Percentiles rank a stretch among this genome's conserved stretches.
These are phyloP conservation scores for Todiramphus saurophagus DNA, from an alignment of 2,113 vertebrate species.

Conservation along the genomic window DNA sequence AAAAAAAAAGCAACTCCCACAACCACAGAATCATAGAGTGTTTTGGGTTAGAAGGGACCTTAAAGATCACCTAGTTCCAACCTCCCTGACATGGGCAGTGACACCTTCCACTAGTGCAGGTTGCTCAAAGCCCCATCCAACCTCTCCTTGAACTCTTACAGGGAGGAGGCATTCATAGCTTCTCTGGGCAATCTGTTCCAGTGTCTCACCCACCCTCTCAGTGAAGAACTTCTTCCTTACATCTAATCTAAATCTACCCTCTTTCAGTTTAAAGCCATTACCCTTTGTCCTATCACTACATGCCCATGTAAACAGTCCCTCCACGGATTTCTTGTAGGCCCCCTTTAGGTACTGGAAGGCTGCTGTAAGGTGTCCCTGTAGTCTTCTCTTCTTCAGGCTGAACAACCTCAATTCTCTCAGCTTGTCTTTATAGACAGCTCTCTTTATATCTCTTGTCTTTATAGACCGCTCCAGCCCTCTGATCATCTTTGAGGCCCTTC, in stretches of 20 bases:
- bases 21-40: neutral
- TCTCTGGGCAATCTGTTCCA: neutral
- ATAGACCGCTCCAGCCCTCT: neutral
- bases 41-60: neutral
- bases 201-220: neutral
- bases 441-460: neutral
- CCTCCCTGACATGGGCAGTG: neutral
- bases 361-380: neutral
- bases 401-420: neutral
- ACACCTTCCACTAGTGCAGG: neutral
- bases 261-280: neutral
- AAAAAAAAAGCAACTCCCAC: neutral
- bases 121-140: neutral
- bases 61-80: neutral
- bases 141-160: neutral
- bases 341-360: neutral
- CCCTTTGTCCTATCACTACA: neutral
- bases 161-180: neutral
- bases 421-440: neutral
- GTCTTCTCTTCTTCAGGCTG: neutral
- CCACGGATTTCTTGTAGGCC: neutral
- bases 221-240: neutral
- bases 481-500: neutral
- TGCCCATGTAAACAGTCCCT: neutral
- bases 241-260: neutral